Conservation (phyloP, 2,797 vertebrate species). For the Sebastes oblongus region DNA sequence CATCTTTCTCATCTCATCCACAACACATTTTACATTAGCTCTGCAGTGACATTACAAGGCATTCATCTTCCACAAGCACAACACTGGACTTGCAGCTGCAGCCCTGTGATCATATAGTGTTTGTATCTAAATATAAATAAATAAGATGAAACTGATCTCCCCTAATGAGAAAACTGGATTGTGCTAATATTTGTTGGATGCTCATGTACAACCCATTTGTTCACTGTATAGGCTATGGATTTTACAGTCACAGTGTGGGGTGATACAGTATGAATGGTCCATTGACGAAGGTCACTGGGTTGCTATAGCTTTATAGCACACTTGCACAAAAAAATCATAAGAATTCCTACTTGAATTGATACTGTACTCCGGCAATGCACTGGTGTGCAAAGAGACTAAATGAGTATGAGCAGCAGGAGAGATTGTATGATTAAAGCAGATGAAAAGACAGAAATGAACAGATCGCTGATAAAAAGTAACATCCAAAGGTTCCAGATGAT, state of each 20-base stretch:
- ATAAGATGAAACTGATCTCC: not conserved
- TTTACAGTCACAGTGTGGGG: not conserved
- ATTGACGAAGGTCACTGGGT: not conserved
- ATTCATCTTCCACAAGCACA: not conserved
- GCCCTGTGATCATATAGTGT: not conserved
- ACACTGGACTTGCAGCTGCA: not conserved
- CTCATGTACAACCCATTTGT: not conserved
- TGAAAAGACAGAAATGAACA: slow-evolving; percentile 1
- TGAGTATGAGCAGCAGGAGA: slow-evolving; percentile 10
- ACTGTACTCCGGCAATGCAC: not conserved
- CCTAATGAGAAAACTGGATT: not conserved
- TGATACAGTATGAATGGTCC: not conserved
- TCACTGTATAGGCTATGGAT: not conserved
- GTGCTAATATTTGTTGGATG: not conserved
- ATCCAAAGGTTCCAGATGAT: slow-evolving; percentile 13
- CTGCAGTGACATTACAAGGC: not conserved
- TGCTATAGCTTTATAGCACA: not conserved
- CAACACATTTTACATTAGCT: not conserved
- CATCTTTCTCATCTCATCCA: not conserved
- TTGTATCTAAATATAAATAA: not conserved
- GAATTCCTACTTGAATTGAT: not conserved
- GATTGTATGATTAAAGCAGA: not conserved
- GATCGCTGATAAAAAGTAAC: slow-evolving; percentile 27
- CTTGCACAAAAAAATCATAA: not conserved
- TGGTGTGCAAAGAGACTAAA: not conserved